Evolutionary conservation across 2,113 vertebrate genomes (phyloP), one percentile per base, ranked within the genome.

Genomic region (Crocuta crocuta): DNA sequence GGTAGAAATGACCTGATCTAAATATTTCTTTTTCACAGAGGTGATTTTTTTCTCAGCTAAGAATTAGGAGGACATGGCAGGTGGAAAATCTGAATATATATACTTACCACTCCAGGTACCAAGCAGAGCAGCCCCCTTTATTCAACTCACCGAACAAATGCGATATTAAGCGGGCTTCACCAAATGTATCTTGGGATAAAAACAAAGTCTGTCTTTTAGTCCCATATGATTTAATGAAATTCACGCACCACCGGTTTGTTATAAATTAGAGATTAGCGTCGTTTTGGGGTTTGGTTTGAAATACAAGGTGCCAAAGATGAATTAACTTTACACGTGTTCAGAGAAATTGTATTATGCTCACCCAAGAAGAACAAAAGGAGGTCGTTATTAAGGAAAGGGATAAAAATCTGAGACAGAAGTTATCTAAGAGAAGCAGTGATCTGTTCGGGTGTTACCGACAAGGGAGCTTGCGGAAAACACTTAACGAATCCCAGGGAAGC

Each of bases 261-360:
- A n/a, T 65, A 97, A 98, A 97, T 82, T 96, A 97, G 97, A 92
- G 95, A 97, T 93, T 94, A 96, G 63, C 92, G 82, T 84, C 74
- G 78, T 90, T 35, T 96, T 93, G 45, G 93, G 89, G 55, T 89
- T 96, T 92, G 15, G 65, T 61, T 97, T 93, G 95, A 97, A 97
- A 97, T 90, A 85, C 21, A 50, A 73, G 93, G 79, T 63, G 84
- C 96, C 92, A 96, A 66, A 93, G 87, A 70, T 80, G 35, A 87
- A 95, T 97, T 98, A 70, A 92, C 93, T 97, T 92, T 80, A 90
- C 76, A 90, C 80, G 61, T 33, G 70, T 88, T 93, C 43, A 4
- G 91, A 85, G 82, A 98, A 89, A 95, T 21, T 84, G 61, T 94
- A 48, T 90, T 81, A 90, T 84, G 78, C 48, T 91, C 74, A 50